These are phyloP conservation scores for Ammospiza maritima DNA, from an alignment of 2,797 vertebrate genomes.

Conservation along the genomic window DNA sequence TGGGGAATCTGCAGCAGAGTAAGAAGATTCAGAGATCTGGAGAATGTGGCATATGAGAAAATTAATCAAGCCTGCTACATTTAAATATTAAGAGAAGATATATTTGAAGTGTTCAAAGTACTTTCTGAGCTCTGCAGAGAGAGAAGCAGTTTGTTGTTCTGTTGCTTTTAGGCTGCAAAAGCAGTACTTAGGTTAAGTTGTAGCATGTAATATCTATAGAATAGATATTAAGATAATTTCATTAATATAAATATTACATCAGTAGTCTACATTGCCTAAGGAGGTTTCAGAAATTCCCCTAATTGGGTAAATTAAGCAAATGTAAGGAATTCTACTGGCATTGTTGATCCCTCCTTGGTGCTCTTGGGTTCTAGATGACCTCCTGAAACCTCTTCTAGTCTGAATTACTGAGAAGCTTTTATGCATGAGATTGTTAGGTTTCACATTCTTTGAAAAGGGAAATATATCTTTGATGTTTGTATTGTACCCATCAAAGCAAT, in stretches of 20 bases:
- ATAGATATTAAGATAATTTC: neutral
- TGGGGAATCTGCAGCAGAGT: neutral
- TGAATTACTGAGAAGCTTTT: neutral
- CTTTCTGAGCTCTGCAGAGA: neutral
- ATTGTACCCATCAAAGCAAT: neutral
- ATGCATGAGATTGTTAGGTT: neutral
- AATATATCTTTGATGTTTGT: neutral
- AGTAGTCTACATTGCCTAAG: neutral
- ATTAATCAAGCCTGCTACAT: neutral
- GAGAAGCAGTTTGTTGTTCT: neutral
- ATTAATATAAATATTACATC: neutral
- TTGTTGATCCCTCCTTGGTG: neutral
- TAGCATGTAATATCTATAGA: neutral
- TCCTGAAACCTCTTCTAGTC: neutral
- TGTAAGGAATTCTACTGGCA: neutral
- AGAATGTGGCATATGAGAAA: neutral
- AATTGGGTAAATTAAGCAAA: neutral
- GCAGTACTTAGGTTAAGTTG: neutral
- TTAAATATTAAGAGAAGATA: neutral
- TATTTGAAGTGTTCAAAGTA: neutral
- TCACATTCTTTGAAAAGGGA: neutral
- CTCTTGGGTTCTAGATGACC: neutral
- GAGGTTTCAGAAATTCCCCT: neutral
- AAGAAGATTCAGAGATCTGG: neutral
- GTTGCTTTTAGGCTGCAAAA: neutral